phyloP scores from a whole-genome alignment of 2,888 invertebrate species.

The Meliscaeva auricollis region DNA sequence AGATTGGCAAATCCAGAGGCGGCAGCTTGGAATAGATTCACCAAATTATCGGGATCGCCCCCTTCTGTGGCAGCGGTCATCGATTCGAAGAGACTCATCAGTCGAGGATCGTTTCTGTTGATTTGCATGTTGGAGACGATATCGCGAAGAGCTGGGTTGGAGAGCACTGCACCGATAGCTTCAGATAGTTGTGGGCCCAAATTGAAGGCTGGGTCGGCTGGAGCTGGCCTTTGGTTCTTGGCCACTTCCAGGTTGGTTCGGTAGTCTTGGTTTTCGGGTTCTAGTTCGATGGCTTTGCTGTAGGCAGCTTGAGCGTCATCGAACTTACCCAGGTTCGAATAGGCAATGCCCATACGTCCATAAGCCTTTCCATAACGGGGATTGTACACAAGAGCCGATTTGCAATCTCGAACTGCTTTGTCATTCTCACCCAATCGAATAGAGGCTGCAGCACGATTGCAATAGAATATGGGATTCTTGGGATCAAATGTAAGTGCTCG shows the following conservation, averaged over 20 bases:
- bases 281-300: conserved; percentile 93
- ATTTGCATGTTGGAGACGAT: conserved; percentile 32
- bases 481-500: conserved; percentile 94
- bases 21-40: conserved; percentile 81
- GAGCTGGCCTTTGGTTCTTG: conserved; percentile 83
- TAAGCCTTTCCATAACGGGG: conserved; percentile 97
- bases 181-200: conserved; percentile 78
- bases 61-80: conserved; percentile 21
- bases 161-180: conserved; percentile 80
- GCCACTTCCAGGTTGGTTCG: conserved; percentile 93
- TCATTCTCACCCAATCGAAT: conserved; percentile 94
- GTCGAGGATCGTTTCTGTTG: conserved; percentile 51
- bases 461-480: conserved; percentile 96
- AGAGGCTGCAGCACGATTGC: conserved; percentile 98
- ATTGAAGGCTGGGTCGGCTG: neutral
- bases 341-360: conserved; percentile 94
- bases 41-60: conserved; percentile 78
- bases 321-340: conserved; percentile 92
- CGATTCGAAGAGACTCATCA: conserved; percentile 51
- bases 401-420: conserved; percentile 95
- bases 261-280: conserved; percentile 96
- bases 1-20: conserved; percentile 79
- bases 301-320: conserved; percentile 94
- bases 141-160: conserved; percentile 79
- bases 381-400: conserved; percentile 94